These are phyloP conservation scores for Caenorhabditis sinica DNA, from an alignment of 2,888 invertebrate genomes.

Conservation along the genomic window DNA sequence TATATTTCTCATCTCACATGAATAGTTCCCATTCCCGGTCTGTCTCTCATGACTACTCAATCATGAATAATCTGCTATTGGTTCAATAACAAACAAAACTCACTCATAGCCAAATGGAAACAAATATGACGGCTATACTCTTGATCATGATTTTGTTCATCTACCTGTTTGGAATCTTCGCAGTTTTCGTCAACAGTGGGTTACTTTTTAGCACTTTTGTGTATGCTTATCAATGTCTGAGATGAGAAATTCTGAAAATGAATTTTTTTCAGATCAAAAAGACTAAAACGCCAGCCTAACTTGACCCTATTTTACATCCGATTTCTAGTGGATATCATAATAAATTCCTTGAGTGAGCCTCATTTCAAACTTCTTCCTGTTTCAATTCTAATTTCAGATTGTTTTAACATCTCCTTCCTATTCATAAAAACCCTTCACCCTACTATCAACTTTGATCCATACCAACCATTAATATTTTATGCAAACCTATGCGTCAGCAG, in stretches of 20 bases:
- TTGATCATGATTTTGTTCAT: neutral
- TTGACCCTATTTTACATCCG: neutral
- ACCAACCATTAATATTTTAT: neutral
- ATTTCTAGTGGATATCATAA: neutral
- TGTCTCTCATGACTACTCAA: too few relatives aligned
- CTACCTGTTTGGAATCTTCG: neutral
- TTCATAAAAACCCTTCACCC: neutral
- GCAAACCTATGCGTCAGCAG: too few relatives aligned
- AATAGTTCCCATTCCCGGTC: too few relatives aligned
- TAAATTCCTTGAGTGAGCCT: neutral
- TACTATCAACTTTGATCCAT: neutral
- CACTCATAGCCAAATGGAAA: too few relatives aligned
- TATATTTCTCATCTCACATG: too few relatives aligned
- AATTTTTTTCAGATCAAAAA: neutral
- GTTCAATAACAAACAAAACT: too few relatives aligned
- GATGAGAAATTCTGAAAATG: neutral
- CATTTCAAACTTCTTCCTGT: too few relatives aligned
- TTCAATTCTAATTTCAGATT: neutral
- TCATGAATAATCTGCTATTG: too few relatives aligned
- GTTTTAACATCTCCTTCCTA: neutral
- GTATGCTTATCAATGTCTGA: neutral
- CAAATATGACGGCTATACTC: neutral
- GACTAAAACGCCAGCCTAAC: neutral
- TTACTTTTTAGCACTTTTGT: neutral
- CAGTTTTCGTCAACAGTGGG: neutral